Conservation (phyloP, 1,140 invertebrate species). For the Orussus abietinus region DNA sequence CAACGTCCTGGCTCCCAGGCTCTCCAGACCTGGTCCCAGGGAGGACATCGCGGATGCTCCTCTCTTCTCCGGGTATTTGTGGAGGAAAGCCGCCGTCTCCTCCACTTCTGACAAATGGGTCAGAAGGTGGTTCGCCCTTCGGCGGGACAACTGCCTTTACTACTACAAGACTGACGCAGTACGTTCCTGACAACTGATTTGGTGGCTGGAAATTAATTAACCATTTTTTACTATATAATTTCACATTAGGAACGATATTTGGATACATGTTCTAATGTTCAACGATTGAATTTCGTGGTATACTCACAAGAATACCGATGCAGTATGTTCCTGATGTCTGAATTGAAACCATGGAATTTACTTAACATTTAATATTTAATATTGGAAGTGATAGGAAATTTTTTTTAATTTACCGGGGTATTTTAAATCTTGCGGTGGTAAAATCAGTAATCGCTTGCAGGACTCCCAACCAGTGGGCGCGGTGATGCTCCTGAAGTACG, state of each 20-base stretch:
- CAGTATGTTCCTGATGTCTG: too few species aligned
- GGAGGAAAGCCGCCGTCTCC: slow-evolving; percentile 63
- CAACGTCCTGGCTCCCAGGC: slow-evolving; percentile 66
- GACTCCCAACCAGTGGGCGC: slow-evolving; percentile 86
- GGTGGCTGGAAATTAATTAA: background rate
- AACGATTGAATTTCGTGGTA: too few species aligned
- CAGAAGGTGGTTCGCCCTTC: slow-evolving; percentile 84
- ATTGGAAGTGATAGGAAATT: background rate
- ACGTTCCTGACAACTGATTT: slow-evolving; percentile 9
- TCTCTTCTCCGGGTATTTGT: slow-evolving; percentile 74
- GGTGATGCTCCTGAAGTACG: slow-evolving; percentile 80
- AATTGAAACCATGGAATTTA: too few species aligned
- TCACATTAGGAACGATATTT: too few species aligned
- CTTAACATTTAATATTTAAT: slow-evolving; percentile 13
- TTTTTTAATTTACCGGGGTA: slow-evolving; percentile 2
- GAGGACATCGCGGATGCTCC: slow-evolving; percentile 58
- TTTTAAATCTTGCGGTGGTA: background rate
- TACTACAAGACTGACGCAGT: slow-evolving; percentile 89
- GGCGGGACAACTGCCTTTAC: slow-evolving; percentile 89
- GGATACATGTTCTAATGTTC: too few species aligned
- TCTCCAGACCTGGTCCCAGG: slow-evolving; percentile 41
- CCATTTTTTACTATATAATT: background rate
- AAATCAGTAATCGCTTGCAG: too few species aligned
- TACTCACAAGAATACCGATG: too few species aligned
- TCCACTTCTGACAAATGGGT: slow-evolving; percentile 72